Evolutionary conservation across 2,797 vertebrate genomes (phyloP), one percentile per base, ranked within the genome.

Genomic region (Gallinago nigripennis): DNA sequence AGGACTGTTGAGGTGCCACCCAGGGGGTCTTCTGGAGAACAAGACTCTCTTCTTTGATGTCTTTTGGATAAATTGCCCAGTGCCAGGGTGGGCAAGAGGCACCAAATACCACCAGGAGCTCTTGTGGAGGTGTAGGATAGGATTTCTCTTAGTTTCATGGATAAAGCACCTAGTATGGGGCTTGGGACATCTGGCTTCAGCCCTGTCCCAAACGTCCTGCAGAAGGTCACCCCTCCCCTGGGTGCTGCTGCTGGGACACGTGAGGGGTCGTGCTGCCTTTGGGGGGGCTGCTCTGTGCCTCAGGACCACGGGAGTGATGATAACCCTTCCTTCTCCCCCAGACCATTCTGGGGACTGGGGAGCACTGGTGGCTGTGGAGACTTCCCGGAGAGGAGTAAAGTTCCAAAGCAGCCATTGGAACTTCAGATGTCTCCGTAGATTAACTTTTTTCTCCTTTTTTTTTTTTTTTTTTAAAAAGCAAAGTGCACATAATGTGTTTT

Each of bases 321-420:
- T 7, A 41, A 2, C 51, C 9, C 31, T 41, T 46, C 69, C 60
- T 57, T 18, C 48, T 27, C 11, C 39, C 17, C 64, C 16, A 16
- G 24, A 8, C 3, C 17, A 1, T 4, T 28, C 0, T 0, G 7
- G 53, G 30, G 35, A 1, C 14, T 17, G 23, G 12, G 39, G 6
- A 60, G 43, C 63, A 3, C 35, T 0, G 4, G 51, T n/a, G 20
- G 20, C 41, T 21, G 4, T 1, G 21, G 11, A 30, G 31, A 8
- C 23, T 58, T 9, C 14, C 51, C 8, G 0, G 43, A 61, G 45
- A 31, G 25, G 35, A 75, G 48, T 45, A 24, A 71, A 41, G 54
- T 11, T 39, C 37, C 3, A 54, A 27, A 84, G 64, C 64, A 25
- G 33, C n/a, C 43, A 1, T 0, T 5, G 35, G 35, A 27, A 5